Evolutionary conservation across 1,140 invertebrate genomes (phyloP), one percentile per base, ranked within the genome.

Genomic region (Aphaenogaster rudis): DNA sequence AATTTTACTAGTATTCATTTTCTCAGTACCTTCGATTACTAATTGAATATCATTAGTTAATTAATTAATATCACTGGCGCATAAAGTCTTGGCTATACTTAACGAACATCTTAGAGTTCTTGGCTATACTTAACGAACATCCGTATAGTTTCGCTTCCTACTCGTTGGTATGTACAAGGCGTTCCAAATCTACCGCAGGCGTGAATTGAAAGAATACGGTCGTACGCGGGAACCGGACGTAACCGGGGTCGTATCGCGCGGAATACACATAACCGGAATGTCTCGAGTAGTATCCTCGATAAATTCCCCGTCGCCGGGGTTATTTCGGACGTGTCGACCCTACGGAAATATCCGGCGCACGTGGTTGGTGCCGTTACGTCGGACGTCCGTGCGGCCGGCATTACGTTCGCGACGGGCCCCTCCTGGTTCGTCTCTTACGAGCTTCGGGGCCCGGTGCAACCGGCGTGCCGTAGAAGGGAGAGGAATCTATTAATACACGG

Each of bases 311-410:
- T 69, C 89, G 90, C 71, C 66, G 64, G 69, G 66, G 86, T 57
- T 90, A 80, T 91, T 86, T 79, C 72, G 61, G 86, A 84, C 86
- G 71, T 66, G 48, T 76, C 88, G 77, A 61, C 82, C 42, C 50
- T 33, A 69, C 90, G 79, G 85, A 91, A 91, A 91, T 91, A 91
- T 87, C 82, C 69, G 57, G 74, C 52, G 77, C 86, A 52, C 67
- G 77, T 88, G 77, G 81, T 48, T 28, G 71, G 39, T 85, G 63
- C 77, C 76, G 88, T 72, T 78, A 81, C 69, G 45, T 36, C 45
- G 54, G 69, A 52, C 57, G 81, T 86, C 86, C 71, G 69, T 77
- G 39, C 59, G 36, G 48, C 48, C n/a, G 54, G 36, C 48, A 45
- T 76, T 45, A 87, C 63, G 28, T 78, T 48, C 81, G 42, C 48